Conservation (phyloP, 2,888 invertebrate genomes). For the Megamerina dolium region DNA sequence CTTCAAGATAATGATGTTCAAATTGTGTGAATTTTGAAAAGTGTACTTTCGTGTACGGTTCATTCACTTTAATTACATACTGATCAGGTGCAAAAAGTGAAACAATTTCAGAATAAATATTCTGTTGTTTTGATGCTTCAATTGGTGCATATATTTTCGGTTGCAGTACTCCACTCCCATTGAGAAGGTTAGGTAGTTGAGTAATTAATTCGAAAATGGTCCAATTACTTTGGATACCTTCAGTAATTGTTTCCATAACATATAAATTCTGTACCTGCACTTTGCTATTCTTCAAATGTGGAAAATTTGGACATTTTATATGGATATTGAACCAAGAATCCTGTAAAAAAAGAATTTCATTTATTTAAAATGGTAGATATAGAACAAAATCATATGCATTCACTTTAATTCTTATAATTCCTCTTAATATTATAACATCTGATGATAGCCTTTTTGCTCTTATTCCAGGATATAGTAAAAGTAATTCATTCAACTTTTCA, state of each 20-base stretch:
- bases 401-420: conserved; percentile 17
- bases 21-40: conserved; percentile 34
- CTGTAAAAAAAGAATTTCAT: conserved; percentile 12
- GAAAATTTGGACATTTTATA: conserved; percentile 33
- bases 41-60: conserved; percentile 25
- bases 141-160: neutral
- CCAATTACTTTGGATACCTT: conserved; percentile 21
- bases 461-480: conserved; percentile 18
- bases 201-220: conserved; percentile 28
- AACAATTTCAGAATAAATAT: conserved; percentile 34
- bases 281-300: conserved; percentile 22
- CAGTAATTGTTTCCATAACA: conserved; percentile 20
- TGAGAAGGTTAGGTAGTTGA: conserved; percentile 19
- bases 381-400: neutral
- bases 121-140: conserved; percentile 1
- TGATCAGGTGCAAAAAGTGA: conserved; percentile 25
- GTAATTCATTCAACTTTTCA: conserved; percentile 11
- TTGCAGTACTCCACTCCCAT: neutral
- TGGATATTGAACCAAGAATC: conserved; percentile 26
- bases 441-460: too few relatives aligned
- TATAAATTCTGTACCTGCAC: conserved; percentile 26
- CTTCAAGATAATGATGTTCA: conserved; percentile 36
- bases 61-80: conserved; percentile 32
- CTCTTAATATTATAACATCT: conserved; percentile 2
- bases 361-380: neutral